These are phyloP conservation scores for Colossoma macropomum DNA, from an alignment of 2,113 vertebrate genomes.

Conservation along the genomic window DNA sequence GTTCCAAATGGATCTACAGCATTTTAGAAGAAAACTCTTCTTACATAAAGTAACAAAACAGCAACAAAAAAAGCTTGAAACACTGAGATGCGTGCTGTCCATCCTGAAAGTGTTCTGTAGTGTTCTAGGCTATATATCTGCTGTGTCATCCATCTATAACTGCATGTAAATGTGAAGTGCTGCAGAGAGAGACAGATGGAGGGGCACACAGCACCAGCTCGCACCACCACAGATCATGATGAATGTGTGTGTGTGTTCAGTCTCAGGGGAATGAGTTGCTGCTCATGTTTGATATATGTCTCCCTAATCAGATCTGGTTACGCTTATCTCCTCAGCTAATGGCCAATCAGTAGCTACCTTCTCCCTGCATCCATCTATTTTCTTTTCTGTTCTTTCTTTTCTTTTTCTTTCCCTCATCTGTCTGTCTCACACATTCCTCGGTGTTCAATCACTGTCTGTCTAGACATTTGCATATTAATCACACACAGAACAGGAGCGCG, in stretches of 20 bases:
- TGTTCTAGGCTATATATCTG: no score
- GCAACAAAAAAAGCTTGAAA: no score
- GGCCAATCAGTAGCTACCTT: background rate
- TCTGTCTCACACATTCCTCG: conserved; percentile 17
- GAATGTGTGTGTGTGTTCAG: background rate
- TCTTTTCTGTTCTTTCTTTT: background rate
- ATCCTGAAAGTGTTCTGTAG: no score
- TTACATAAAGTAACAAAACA: no score
- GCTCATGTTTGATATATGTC: conserved; percentile 38
- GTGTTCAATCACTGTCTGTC: conserved; percentile 10
- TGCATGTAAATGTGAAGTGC: background rate
- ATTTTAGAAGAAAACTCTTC: no score
- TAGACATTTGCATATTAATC: conserved; percentile 38
- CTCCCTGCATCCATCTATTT: background rate
- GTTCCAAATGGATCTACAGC: no score
- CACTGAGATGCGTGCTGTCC: no score
- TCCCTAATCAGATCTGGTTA: conserved; percentile 9
- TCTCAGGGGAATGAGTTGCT: conserved; percentile 1
- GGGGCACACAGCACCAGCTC: background rate
- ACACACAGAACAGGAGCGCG: conserved; percentile 21
- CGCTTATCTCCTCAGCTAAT: conserved; percentile 10
- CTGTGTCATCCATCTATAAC: no score
- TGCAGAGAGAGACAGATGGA: background rate
- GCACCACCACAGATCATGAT: no score
- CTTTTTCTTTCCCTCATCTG: background rate